Base-by-base conservation (phyloP, 2,113 vertebrate genomes). In the Passer montanus region DNA sequence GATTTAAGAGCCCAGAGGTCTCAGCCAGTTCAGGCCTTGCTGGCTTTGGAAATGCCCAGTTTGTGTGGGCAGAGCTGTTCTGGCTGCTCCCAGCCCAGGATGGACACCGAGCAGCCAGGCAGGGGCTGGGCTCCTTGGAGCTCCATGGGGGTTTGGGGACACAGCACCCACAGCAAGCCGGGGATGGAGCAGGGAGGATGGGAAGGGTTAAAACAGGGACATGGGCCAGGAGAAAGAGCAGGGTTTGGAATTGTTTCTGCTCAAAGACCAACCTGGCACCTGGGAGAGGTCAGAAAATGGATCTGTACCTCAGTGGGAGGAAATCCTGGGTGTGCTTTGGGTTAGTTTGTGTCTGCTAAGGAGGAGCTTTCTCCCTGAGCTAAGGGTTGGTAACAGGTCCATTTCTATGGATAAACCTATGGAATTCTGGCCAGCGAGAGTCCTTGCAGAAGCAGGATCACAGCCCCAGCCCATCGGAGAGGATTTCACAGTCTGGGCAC, bases 401-500 rank as follows among this genome's bases (percentile, higher is more conserved):
- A 28, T 84, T 56, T n/a, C 50, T 10, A 1, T 13, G 59, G 50
- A 19, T 8, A 6, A 64, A 6, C 19, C 28, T 6, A 2, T 24
- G n/a, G 56, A 41, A 30, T 49, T 56, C 5, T 47, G 82, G n/a
- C n/a, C 59, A 56, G 49, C 27, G 59, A 56, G 69, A n/a, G 28
- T 4, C 41, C 28, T 23, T 18, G 4, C 69, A 44, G 62, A 78
- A 49, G 44, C 60, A 22, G 39, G 35, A 15, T 50, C 18, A 1
- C 60, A 24, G 1, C 12, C 50, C 53, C 59, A 8, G 8, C 52
- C 77, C 27, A 0, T 11, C 1, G 0, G 31, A 5, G 0, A 50
- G 39, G 46, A 33, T n/a, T 41, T 30, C 12, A 3, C 4, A 10
- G 9, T 8, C 11, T 47, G 43, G 41, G 47, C 63, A n/a, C n/a